phyloP scores from a whole-genome alignment of 2,797 vertebrate species.

The Crenichthys baileyi region DNA sequence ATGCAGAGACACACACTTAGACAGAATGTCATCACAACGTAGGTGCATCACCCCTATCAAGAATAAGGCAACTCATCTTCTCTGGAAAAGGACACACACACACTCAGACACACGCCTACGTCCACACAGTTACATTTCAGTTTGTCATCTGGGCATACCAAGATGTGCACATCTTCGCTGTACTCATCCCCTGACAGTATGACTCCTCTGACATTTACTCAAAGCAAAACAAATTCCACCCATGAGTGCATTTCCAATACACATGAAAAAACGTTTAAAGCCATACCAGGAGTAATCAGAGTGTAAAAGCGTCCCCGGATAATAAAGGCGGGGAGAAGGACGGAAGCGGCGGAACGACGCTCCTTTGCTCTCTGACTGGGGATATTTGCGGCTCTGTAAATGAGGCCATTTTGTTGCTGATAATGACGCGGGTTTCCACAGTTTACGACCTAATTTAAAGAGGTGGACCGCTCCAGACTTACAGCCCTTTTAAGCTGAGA shows the following conservation, averaged over 20 bases:
- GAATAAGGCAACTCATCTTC: conserved; percentile 47
- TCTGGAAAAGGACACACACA: conserved; percentile 37
- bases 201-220: conserved; percentile 65
- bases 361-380: conserved; percentile 14
- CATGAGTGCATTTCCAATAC: conserved; percentile 49
- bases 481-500: conserved; percentile 24
- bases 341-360: conserved; percentile 18
- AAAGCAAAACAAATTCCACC: conserved; percentile 69
- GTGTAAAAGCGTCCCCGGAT: conserved; percentile 42
- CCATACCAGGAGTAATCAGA: conserved; percentile 30
- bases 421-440: conserved; percentile 54
- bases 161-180: conserved; percentile 33
- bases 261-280: conserved; percentile 27
- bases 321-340: conserved; percentile 25
- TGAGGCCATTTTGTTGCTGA: conserved; percentile 54
- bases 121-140: conserved; percentile 39
- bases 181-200: conserved; percentile 37
- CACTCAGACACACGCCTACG: conserved; percentile 20
- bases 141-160: conserved; percentile 31
- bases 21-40: conserved; percentile 45
- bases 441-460: conserved; percentile 53
- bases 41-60: conserved; percentile 69
- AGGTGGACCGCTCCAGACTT: conserved; percentile 17
- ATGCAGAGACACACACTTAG: conserved; percentile 37
- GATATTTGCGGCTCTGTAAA: conserved; percentile 46